phyloP scores from a whole-genome alignment of 2,888 invertebrate species.

The Geotrupes spiniger region DNA sequence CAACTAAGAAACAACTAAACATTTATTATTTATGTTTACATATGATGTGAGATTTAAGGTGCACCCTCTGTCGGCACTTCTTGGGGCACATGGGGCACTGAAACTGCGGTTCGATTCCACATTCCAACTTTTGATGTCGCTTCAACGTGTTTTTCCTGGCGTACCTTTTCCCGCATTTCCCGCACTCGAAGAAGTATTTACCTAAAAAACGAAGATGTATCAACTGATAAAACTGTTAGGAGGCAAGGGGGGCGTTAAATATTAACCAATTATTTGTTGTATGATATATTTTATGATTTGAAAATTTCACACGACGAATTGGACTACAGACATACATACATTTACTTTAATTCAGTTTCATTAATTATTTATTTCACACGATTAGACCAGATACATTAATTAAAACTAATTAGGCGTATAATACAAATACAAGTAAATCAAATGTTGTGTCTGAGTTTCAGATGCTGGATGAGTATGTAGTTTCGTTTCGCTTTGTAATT shows the following conservation, averaged over 20 bases:
- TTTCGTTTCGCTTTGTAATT: slow-evolving; percentile 23
- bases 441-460: slow-evolving; percentile 20
- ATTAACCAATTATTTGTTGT: no score
- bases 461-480: slow-evolving; percentile 21
- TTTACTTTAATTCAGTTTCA: no score
- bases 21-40: slow-evolving; percentile 12
- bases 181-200: slow-evolving; percentile 11
- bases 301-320: no score
- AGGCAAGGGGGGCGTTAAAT: no score
- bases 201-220: no score
- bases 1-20: no score
- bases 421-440: slow-evolving; percentile 7
- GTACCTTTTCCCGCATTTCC: slow-evolving; percentile 21
- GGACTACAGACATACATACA: no score
- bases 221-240: no score
- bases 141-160: slow-evolving; percentile 23
- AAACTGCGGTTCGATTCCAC: slow-evolving; percentile 29
- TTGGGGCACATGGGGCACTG: slow-evolving; percentile 25
- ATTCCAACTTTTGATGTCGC: slow-evolving; percentile 30
- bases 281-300: no score
- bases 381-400: no score
- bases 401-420: slow-evolving; percentile 8
- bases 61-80: slow-evolving; percentile 3
- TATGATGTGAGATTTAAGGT: slow-evolving; percentile 12
- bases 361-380: no score